Evolutionary conservation across 2,113 vertebrate genomes (phyloP), one percentile per base, ranked within the genome.

Genomic region (Oncorhynchus keta): DNA sequence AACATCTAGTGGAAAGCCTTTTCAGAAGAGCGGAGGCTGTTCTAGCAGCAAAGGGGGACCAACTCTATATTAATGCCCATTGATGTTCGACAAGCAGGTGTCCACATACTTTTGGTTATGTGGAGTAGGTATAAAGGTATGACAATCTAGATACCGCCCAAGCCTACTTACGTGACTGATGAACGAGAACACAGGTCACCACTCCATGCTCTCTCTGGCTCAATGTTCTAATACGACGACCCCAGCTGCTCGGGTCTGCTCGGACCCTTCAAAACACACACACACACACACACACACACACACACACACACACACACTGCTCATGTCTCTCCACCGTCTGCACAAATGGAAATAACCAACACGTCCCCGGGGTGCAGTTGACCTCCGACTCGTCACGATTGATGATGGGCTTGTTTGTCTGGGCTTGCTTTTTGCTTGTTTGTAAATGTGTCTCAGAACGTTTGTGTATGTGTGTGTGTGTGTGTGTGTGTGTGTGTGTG

Each of bases 291-390:
- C 64, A 26, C 77, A 68, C 62, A 64, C 64, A n/a, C n/a, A 57
- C 64, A 64, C 32, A 70, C 57, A 57, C 64, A 64, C 32, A 70
- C 57, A 26, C 77, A 68, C 62, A 64, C 64, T 57, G 48, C 73
- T 35, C 35, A 35, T 7, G 35, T 7, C 35, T 77, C 35, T 32
- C 14, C 66, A 2, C 66, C 2, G 66, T 68, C n/a, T 76, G 59
- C 24, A 78, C 30, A 68, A 81, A 71, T 79, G 78, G 62, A 75
- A 84, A 81, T 57, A 77, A 79, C 55, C 55, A 79, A 66, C 65
- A 13, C 57, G 57, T 73, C 78, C 30, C 69, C 51, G 1, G 74
- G 2, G 72, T 13, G 70, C 12, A n/a, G 45, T 61, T 76, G 26
- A 22, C 61, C 68, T 69, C 14, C 67, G 32, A 49, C 55, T 70